phyloP scores from a whole-genome alignment of 92 coral and sea anemone genomes.

The Ricordea florida region DNA sequence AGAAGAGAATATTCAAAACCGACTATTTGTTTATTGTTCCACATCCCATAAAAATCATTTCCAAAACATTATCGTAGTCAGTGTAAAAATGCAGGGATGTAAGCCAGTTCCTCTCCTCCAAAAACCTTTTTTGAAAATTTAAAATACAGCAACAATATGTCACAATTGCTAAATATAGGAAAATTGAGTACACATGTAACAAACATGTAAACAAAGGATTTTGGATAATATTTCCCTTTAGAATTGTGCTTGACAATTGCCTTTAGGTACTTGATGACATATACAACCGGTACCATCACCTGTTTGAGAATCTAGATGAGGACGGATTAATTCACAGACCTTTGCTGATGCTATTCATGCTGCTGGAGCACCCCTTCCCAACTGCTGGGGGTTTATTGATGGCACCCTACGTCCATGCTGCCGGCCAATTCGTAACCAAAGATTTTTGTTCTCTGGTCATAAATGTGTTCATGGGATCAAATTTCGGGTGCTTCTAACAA shows the following conservation, averaged over 20 bases:
- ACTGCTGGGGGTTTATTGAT: constrained; percentile 47
- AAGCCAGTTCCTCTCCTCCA: no score
- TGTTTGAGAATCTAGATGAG: constrained; percentile 43
- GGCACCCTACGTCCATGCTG: no score
- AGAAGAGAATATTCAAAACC: neutral
- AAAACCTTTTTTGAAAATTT: neutral
- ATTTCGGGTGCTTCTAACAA: constrained; percentile 42
- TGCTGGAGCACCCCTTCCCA: constrained; percentile 26
- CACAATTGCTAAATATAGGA: neutral
- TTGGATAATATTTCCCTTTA: neutral
- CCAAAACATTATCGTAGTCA: no score
- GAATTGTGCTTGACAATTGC: neutral
- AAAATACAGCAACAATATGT: neutral
- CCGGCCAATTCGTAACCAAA: no score
- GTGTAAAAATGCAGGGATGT: no score
- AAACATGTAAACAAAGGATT: constrained; percentile 1
- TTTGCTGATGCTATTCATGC: constrained; percentile 23
- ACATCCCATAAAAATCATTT: no score
- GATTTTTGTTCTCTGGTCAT: constrained; percentile 56
- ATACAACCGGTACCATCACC: constrained; percentile 49
- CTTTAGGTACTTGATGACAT: constrained; percentile 55
- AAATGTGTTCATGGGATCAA: constrained; percentile 56
- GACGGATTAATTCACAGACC: constrained; percentile 35
- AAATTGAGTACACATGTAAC: neutral
- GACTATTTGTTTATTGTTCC: neutral